phyloP scores from a whole-genome alignment of 2,797 vertebrate species.

The Sus cebifrons region DNA sequence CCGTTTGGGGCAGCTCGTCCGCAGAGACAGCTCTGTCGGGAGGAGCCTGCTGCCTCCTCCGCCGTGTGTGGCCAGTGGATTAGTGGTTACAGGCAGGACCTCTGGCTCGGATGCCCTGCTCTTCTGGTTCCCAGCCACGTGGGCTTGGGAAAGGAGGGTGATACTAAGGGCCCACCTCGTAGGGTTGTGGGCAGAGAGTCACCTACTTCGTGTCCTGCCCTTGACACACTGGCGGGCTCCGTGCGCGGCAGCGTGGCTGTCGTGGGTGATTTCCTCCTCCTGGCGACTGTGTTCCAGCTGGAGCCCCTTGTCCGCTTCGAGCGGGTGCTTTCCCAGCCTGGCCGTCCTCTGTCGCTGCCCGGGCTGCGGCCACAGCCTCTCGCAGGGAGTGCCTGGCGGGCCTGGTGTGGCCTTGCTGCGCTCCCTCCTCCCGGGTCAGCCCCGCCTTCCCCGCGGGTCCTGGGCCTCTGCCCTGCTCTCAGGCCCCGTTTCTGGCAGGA shows the following conservation, averaged over 20 bases:
- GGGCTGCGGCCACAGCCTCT: background rate
- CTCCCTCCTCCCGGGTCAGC: background rate
- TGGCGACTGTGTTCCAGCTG: too few relatives aligned
- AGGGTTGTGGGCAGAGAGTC: too few relatives aligned
- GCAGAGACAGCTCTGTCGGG: background rate
- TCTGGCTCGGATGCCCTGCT: background rate
- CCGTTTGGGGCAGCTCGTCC: background rate
- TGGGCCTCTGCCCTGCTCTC: background rate
- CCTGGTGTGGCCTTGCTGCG: too few relatives aligned
- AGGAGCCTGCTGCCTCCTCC: background rate
- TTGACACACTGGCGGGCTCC: fast-evolving
- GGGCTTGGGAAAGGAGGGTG: background rate
- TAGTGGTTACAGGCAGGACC: background rate
- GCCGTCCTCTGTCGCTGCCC: fast-evolving
- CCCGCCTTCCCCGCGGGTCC: too few relatives aligned
- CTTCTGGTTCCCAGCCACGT: background rate
- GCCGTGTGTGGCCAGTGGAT: background rate
- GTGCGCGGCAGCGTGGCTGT: fast-evolving
- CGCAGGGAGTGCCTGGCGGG: too few relatives aligned
- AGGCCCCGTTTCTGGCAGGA: fast-evolving
- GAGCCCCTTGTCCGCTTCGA: background rate
- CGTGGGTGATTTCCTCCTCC: background rate
- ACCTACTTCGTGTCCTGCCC: background rate
- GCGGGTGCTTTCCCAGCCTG: fast-evolving
- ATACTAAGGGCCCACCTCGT: background rate